Evolutionary conservation across 2,888 invertebrate species (phyloP).

Genomic region (Xanthia togata): DNA sequence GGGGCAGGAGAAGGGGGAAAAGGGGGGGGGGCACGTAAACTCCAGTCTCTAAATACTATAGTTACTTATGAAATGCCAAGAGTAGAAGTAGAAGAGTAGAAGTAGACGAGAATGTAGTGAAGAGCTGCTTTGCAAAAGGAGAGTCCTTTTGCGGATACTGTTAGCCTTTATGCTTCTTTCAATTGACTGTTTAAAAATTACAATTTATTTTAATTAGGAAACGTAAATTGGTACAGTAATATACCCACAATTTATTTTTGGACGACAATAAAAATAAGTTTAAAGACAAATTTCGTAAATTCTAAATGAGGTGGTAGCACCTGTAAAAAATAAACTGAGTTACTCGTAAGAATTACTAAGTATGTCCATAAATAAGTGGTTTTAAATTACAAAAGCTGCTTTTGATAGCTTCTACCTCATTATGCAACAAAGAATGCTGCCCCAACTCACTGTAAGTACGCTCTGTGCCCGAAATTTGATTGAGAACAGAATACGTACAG

Average conservation of each 20-base stretch:
- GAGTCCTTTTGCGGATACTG: slow-evolving; percentile 1
- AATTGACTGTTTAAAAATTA: neutral
- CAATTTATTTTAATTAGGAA: slow-evolving; percentile 15
- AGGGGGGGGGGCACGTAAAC: no score
- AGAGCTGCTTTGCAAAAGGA: neutral
- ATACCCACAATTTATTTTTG: neutral
- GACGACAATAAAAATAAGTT: neutral
- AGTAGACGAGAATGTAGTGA: no score
- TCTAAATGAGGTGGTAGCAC: slow-evolving; percentile 5
- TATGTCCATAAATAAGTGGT: neutral
- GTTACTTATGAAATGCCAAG: neutral
- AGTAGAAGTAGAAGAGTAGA: no score
- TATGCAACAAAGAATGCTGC: slow-evolving; percentile 15
- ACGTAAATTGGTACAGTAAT: neutral
- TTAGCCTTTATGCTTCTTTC: slow-evolving; percentile 17
- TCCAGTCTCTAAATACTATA: neutral
- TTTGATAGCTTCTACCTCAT: slow-evolving; percentile 7
- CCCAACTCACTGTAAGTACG: neutral
- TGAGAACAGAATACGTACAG: neutral
- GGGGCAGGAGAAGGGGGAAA: no score
- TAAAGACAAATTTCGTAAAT: neutral
- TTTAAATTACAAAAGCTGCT: slow-evolving; percentile 6
- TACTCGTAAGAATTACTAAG: neutral
- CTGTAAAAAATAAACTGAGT: neutral
- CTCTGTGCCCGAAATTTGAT: neutral